Conservation (phyloP, 2,113 vertebrate genomes). For the Rousettus leschenaultii region DNA sequence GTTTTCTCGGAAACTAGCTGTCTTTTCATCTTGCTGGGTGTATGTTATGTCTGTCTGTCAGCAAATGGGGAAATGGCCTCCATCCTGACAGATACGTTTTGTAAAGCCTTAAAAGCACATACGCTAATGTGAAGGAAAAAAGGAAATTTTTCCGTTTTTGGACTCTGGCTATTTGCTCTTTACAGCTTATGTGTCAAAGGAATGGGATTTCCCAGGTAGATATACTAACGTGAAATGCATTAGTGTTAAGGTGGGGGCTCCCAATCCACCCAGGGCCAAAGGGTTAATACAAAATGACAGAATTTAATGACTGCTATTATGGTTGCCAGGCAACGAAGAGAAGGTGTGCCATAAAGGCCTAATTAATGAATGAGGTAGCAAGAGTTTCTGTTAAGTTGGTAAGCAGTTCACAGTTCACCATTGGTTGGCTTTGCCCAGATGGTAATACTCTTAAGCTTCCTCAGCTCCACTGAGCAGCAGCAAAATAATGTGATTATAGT, state of each 20-base stretch:
- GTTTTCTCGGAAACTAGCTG: conserved; percentile 73
- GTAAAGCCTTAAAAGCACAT: conserved; percentile 70
- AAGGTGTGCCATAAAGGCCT: conserved; percentile 80
- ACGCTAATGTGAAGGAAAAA: conserved; percentile 64
- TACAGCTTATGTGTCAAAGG: conserved; percentile 68
- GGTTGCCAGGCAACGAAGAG: conserved; percentile 79
- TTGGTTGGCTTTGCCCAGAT: conserved; percentile 67
- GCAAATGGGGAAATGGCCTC: conserved; percentile 71
- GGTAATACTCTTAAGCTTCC: conserved; percentile 69
- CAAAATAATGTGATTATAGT: conserved; percentile 70
- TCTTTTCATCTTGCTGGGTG: conserved; percentile 76
- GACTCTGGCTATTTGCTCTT: conserved; percentile 76
- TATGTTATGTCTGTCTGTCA: conserved; percentile 79
- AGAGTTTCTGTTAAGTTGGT: conserved; percentile 81
- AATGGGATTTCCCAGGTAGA: conserved; percentile 78
- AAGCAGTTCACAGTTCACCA: conserved; percentile 76
- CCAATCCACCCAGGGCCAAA: conserved; percentile 80
- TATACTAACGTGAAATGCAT: conserved; percentile 78
- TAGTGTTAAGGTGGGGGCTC: conserved; percentile 79
- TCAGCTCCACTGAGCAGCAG: conserved; percentile 63
- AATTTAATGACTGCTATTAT: conserved; percentile 85
- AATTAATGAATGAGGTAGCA: conserved; percentile 84
- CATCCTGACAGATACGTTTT: conserved; percentile 73
- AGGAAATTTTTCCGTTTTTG: conserved; percentile 51
- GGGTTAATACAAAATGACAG: conserved; percentile 85